Evolutionary conservation across 2,797 vertebrate species (phyloP).

Genomic region (Nyctalus aviator): DNA sequence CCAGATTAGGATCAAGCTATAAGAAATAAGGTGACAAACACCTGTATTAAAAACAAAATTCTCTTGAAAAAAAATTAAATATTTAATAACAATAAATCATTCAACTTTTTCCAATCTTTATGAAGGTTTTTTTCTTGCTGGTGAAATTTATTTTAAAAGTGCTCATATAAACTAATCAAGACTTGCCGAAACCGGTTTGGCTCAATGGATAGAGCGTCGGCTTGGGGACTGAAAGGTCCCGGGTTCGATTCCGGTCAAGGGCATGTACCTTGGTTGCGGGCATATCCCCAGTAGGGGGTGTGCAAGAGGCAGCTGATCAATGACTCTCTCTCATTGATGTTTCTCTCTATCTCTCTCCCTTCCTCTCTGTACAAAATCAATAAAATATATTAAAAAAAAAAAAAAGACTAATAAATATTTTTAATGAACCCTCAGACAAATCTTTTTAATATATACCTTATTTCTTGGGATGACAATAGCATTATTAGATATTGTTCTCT

Average conservation of each 20-base stretch:
- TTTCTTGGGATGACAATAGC: not conserved
- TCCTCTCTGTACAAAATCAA: no score
- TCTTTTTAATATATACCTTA: slow-evolving; percentile 14
- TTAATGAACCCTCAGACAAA: not conserved
- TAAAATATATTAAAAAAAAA: no score
- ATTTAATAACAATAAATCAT: not conserved
- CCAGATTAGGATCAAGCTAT: not conserved
- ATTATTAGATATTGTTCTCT: slow-evolving; percentile 31
- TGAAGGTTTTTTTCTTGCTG: slow-evolving; percentile 57
- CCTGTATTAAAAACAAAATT: slow-evolving; percentile 44
- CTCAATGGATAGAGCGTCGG: no score
- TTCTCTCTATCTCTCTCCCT: no score
- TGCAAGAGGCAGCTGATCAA: no score
- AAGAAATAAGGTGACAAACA: slow-evolving; percentile 46
- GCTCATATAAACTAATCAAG: slow-evolving; percentile 14
- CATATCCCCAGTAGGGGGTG: no score
- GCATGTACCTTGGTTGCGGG: no score
- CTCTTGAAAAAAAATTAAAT: slow-evolving; percentile 3
- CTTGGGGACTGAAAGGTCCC: no score
- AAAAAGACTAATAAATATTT: slow-evolving; percentile 42
- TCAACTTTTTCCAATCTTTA: slow-evolving; percentile 5
- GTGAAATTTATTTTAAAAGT: slow-evolving; percentile 55
- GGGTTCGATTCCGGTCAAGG: no score
- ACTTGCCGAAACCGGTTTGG: no score
- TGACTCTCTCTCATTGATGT: no score